Percentiles rank a stretch among this genome's conserved stretches.
phyloP scores from a whole-genome alignment of 2,797 vertebrate genomes.

The Liasis olivaceus region DNA sequence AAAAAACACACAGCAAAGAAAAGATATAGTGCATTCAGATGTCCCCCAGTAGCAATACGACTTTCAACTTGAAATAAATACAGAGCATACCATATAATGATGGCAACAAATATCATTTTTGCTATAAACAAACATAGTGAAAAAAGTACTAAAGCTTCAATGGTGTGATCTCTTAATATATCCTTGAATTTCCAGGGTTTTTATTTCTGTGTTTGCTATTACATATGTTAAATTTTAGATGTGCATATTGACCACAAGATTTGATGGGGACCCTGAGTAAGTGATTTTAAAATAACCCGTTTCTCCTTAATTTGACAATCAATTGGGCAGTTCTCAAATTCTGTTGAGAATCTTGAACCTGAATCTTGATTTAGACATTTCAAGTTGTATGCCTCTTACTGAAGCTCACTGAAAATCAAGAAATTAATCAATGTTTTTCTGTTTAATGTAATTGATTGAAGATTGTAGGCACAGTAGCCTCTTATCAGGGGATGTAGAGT shows the following conservation, averaged over 20 bases:
- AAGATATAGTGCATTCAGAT: conserved; percentile 52
- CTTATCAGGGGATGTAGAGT: not conserved
- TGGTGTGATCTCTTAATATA: not conserved
- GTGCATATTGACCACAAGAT: not conserved
- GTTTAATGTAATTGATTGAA: not conserved
- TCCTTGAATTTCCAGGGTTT: conserved; percentile 2
- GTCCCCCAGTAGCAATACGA: conserved; percentile 42
- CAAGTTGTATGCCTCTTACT: not conserved
- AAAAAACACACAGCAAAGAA: conserved; percentile 51
- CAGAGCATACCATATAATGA: conserved; percentile 26
- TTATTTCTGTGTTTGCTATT: conserved; percentile 6
- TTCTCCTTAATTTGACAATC: not conserved
- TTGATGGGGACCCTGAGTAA: not conserved
- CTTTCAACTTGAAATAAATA: conserved; percentile 18
- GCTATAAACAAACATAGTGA: not conserved
- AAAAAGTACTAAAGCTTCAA: not conserved
- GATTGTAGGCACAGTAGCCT: not conserved
- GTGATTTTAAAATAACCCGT: not conserved
- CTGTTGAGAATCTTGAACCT: not conserved
- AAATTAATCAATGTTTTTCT: not conserved
- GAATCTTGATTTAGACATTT: not conserved
- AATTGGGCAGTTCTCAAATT: not conserved
- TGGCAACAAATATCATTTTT: not conserved
- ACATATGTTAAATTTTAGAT: not conserved
- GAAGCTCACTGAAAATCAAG: not conserved